Evolutionary conservation across 2,113 vertebrate genomes (phyloP), one percentile per base, ranked within the genome.

Genomic region (Marmota monax): DNA sequence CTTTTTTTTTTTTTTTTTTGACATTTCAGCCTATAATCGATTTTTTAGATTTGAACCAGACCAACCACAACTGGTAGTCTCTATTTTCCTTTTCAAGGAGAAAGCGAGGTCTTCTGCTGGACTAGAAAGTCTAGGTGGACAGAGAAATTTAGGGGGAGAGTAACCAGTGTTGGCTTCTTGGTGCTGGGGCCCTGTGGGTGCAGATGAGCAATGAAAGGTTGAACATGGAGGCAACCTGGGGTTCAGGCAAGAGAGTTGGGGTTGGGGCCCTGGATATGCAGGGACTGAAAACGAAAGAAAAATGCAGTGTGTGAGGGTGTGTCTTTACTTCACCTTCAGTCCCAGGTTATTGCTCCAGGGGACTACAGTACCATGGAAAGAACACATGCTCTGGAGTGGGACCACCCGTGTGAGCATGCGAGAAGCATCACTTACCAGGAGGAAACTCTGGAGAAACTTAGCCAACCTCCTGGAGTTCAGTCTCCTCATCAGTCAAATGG

Each of bases 401-500:
- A 23, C 16, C n/a, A 14, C 29, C 16, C 11, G 22, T 5, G 2
- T 78, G 37, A 48, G 6, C 23, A 1, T 39, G 29, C 78, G 16
- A 63, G 51, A 22, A 69, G 0, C 6, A 25, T 61, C 34, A 14
- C 6, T 58, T 32, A 4, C 61, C 14, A 39, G 13, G 12, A 80
- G 1, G 10, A 20, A 34, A 32, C 27, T 69, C 11, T 1, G 7
- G 39, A 85, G 18, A 37, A 69, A 70, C 56, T 84, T 42, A 65
- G 1, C 18, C 5, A 51, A 29, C 4, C 34, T 27, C 45, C 56
- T 45, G 8, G 45, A 87, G 27, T 69, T 82, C 61, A 53, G 61
- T 74, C 37, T 95, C 82, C 70, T 89, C 39, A 34, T 82, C 34
- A 74, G 73, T 25, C 63, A 90, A 67, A 92, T 72, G 29, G 65